Evolutionary conservation across 2,888 invertebrate genomes (phyloP).

Genomic region (Disparrhopalites patrizii): DNA sequence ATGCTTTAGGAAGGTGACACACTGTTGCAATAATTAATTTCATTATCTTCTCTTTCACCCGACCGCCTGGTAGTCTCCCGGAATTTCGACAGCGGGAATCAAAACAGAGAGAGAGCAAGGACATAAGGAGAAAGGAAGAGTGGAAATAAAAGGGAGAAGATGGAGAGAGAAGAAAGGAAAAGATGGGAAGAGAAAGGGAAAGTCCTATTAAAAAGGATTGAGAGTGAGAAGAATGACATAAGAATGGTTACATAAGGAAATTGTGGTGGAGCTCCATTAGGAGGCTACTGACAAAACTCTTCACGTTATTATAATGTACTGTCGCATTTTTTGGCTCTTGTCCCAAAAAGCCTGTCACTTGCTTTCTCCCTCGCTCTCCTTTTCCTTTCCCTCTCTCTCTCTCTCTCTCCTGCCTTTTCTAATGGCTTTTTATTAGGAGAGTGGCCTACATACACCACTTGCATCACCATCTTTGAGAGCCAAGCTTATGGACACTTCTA

Average conservation of each 20-base stretch:
- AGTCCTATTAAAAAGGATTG: no score
- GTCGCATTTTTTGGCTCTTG: conserved; percentile 17
- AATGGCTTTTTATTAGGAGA: background rate
- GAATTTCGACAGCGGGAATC: background rate
- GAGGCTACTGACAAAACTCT: conserved; percentile 5
- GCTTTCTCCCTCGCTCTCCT: background rate
- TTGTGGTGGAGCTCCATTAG: conserved; percentile 4
- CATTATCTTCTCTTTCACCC: conserved; percentile 23
- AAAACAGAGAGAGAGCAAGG: background rate
- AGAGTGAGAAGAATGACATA: no score
- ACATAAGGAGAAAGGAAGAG: background rate
- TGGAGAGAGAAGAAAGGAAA: background rate
- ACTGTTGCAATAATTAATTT: conserved; percentile 16
- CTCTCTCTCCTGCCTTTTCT: background rate
- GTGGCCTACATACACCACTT: no score
- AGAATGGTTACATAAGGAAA: no score
- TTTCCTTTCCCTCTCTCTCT: background rate
- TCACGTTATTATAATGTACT: conserved; percentile 17
- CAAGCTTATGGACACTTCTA: background rate
- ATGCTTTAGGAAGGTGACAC: background rate
- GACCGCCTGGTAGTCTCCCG: conserved; percentile 22
- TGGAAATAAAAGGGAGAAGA: background rate
- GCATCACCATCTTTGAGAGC: background rate
- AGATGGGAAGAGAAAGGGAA: background rate
- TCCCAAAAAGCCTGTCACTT: conserved; percentile 6